Base-by-base conservation (phyloP, 1,140 invertebrate species). In the Nebria ingens region DNA sequence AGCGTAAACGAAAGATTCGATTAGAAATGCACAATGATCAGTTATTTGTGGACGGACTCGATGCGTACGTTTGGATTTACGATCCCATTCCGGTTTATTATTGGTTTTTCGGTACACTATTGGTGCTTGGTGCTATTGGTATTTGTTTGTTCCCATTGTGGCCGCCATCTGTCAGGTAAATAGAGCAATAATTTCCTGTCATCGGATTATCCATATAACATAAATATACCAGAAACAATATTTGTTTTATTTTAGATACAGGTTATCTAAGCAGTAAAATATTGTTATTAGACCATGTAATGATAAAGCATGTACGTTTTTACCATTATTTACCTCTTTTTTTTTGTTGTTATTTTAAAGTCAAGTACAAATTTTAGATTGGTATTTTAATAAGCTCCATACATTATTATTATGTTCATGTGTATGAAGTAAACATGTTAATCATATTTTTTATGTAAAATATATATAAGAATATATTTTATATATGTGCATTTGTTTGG, bases 21-120 rank as follows among this genome's bases (percentile, higher is more conserved):
- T 71, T 98, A 12, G 92, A 97, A 71, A 97, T 98, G 93, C 93
- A 97, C 73, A 81, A 93, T 64, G 89, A 97, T 59, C 93, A 98
- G 72, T 71, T 85, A 61, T 97, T 98, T 76, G 80, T 93, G 2
- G 96, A 98, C 74, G 88, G 86, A 34, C 79, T 87, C 23, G 93
- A 98, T 74, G 91, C 96, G 2, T 99, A 98, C 75, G 96, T 99
- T 13, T 99, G 97, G 97, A 89, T 99, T 55, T 99, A 97, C 75
- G 96, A 99, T 72, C 96, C 96, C 2, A 93, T 97, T 64, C 93
- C 95, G 9, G 82, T 94, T 56, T 92, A 93, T 75, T 97, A 97
- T 67, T 98, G 95, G 86, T 77, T 98, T 59, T 89, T 95, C 66
- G 97, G 97, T 51, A 80, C 87, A 20, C 75, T 95, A 0, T 78